Evolutionary conservation across 2,113 vertebrate genomes (phyloP), one percentile per base, ranked within the genome.

Genomic region (Solenodon paradoxus): DNA sequence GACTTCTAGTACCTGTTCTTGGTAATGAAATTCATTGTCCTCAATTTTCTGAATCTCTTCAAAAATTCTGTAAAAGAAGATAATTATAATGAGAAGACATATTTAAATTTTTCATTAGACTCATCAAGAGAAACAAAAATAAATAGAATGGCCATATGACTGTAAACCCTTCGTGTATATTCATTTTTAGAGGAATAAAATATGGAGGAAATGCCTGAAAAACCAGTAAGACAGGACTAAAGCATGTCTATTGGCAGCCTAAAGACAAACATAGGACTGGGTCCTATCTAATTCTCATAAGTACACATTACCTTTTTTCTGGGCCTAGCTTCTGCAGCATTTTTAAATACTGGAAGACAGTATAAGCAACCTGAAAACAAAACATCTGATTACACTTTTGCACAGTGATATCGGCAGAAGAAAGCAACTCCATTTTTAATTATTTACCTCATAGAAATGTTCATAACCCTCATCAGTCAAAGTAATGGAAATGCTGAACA

Each of bases 41-140:
- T 99, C 99, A 85, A 99, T 99, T 98, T 99, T 99, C 98, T 99
- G 99, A 97, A 99, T 99, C 98, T 99, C 99, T 97, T 99, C 99
- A 98, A 99, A 99, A 98, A 99, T 99, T 98, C 99, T 99, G 84
- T 90, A 95, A 97, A 94, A 61, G 12, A 97, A 69, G 45, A 79
- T 96, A 47, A 78, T 74, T 88, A 42, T 26, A 93, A 79, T 89
- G 81, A 92, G 19, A 89, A 96, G 22, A 87, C 22, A 24, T 28
- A 92, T 35, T 96, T 77, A 95, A 92, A 81, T 74, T 90, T 93
- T 45, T 93, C 61, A 80, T 1, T 72, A 42, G 16, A 96, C 85
- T 69, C 10, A 68, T 49, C 51, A 87, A 71, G 3, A 85, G 74
- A 16, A 45, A 94, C 79, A 87, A 96, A 95, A 85, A 81, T 63